phyloP scores from a whole-genome alignment of 1,140 invertebrate species.

The Pseudomyrmex flavicornis region DNA sequence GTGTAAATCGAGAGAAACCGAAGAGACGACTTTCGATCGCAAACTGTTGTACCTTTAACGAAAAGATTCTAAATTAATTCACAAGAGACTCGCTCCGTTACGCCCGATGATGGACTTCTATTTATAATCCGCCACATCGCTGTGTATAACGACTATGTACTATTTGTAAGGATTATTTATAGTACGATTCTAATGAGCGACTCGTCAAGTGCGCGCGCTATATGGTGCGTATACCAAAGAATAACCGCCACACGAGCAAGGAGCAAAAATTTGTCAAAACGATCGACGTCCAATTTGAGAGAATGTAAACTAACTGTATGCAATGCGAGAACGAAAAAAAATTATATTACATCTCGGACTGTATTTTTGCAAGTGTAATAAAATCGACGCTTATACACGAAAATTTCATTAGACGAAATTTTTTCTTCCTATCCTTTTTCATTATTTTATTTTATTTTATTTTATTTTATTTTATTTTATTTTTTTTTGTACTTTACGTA shows the following conservation, averaged over 20 bases:
- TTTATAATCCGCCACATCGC: no score
- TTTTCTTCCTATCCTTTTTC: no score
- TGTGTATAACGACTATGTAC: no score
- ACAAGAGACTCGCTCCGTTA: no score
- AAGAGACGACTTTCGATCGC: no score
- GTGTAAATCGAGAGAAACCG: no score
- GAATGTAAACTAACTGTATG: conserved; percentile 54
- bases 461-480: no score
- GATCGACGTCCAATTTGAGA: conserved; percentile 15
- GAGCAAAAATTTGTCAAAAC: conserved; percentile 34
- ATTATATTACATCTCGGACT: conserved; percentile 69
- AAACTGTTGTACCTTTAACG: no score
- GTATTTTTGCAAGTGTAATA: conserved; percentile 82
- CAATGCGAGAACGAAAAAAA: conserved; percentile 34
- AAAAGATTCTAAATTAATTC: no score
- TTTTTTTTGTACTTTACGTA: not conserved
- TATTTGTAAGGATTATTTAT: not conserved
- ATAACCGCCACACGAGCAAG: conserved; percentile 24
- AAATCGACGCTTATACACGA: conserved; percentile 76
- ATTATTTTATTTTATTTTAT: no score
- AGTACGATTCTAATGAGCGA: conserved; percentile 19
- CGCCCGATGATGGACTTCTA: no score
- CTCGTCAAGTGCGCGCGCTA: not conserved
- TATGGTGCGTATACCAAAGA: conserved; percentile 53
- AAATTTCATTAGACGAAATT: conserved; percentile 2